These are phyloP conservation scores for Scyliorhinus canicula DNA, from an alignment of 2,797 vertebrate genomes.

Conservation along the genomic window DNA sequence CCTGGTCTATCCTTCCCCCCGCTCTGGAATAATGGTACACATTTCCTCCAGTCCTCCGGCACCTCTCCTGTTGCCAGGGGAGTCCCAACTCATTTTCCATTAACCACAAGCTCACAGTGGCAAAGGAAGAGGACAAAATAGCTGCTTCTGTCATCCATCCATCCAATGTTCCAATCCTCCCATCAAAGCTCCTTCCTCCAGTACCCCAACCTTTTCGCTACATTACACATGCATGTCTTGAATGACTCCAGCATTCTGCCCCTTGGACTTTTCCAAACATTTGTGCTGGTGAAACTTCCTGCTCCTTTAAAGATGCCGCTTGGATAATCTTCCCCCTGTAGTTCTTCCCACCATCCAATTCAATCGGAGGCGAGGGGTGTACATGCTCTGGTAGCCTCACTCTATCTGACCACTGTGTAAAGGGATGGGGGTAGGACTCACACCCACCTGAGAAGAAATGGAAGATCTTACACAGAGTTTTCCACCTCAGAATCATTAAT, in stretches of 20 bases:
- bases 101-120: not conserved
- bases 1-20: no score
- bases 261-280: not conserved
- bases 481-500: not conserved
- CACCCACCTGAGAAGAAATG: not conserved
- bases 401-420: not conserved
- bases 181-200: not conserved
- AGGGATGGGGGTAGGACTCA: not conserved
- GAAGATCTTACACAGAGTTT: not conserved
- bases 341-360: not conserved
- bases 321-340: not conserved
- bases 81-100: not conserved
- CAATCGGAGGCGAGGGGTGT: not conserved
- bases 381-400: not conserved
- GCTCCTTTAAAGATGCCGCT: not conserved
- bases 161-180: not conserved
- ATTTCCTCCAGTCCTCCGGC: no score
- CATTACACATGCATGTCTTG: not conserved
- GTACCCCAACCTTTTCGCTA: not conserved
- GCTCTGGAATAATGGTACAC: no score
- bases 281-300: not conserved
- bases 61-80: no score
- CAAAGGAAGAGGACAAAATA: not conserved
- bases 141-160: not conserved
- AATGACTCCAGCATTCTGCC: not conserved